These are phyloP conservation scores for Nymphalis c-album DNA, from an alignment of 2,888 invertebrate genomes.

Conservation along the genomic window DNA sequence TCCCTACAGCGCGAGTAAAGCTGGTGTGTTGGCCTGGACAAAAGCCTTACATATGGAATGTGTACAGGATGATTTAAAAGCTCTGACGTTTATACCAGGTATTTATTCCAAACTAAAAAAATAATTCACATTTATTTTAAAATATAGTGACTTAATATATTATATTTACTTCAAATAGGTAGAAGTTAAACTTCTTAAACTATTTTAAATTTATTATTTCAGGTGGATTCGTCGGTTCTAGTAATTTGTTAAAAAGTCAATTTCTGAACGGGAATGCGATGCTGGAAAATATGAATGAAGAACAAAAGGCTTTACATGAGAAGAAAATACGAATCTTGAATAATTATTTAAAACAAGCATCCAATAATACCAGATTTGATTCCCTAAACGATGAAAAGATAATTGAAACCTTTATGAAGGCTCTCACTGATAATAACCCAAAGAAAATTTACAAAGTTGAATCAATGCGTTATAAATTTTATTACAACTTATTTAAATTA, in stretches of 20 bases:
- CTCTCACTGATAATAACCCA: constrained; percentile 83
- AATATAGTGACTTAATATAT: too few species aligned
- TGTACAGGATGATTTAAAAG: constrained; percentile 85
- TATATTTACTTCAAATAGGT: too few species aligned
- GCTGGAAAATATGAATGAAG: constrained; percentile 82
- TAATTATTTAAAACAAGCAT: constrained; percentile 78
- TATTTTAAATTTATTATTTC: neutral
- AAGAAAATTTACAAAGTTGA: constrained; percentile 85
- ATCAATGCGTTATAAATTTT: constrained; percentile 84
- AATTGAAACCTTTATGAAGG: constrained; percentile 83
- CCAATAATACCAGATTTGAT: constrained; percentile 63
- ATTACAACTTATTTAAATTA: constrained; percentile 84
- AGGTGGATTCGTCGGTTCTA: constrained; percentile 87
- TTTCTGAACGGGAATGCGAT: constrained; percentile 83
- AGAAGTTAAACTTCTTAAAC: too few species aligned
- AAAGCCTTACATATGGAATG: constrained; percentile 88
- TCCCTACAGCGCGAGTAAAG: constrained; percentile 91
- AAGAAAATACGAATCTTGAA: constrained; percentile 84
- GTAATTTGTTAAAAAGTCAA: constrained; percentile 86
- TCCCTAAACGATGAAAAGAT: constrained; percentile 80
- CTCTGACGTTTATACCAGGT: constrained; percentile 90
- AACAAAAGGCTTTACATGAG: constrained; percentile 84
- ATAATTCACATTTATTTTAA: too few species aligned
- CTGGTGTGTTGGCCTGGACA: constrained; percentile 87
- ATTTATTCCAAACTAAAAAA: too few species aligned